These are phyloP conservation scores for Zapornia atra DNA, from an alignment of 2,113 vertebrate species.

Conservation along the genomic window DNA sequence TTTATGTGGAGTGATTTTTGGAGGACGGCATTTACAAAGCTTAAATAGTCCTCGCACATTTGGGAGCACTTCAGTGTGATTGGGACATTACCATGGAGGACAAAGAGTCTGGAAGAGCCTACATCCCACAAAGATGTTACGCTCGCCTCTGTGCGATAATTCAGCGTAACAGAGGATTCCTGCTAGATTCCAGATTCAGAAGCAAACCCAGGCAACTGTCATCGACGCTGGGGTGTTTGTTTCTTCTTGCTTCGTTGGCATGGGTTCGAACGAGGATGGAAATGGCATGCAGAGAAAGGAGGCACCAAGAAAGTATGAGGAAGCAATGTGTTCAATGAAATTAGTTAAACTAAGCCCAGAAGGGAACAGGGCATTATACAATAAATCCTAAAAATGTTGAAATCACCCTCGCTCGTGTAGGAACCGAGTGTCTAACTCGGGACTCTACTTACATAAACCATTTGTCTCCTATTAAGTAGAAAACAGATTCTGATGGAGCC, in stretches of 20 bases:
- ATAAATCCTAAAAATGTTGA: background rate
- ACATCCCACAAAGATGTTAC: constrained; percentile 23
- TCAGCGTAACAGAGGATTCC: constrained; percentile 38
- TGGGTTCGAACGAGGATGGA: background rate
- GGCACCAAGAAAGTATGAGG: background rate
- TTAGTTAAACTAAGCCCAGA: background rate
- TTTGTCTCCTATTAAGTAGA: constrained; percentile 48
- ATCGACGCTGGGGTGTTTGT: background rate
- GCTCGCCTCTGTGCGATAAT: background rate
- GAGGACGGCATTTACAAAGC: constrained; percentile 71
- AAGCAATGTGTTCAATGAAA: background rate
- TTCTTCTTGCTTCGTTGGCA: background rate
- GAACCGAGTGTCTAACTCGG: background rate
- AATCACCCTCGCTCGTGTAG: background rate
- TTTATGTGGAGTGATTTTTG: constrained; percentile 74
- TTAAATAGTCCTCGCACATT: constrained; percentile 69
- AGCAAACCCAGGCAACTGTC: constrained; percentile 18
- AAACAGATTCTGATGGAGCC: constrained; percentile 55
- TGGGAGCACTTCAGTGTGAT: constrained; percentile 72
- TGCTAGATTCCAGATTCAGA: constrained; percentile 47
- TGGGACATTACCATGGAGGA: constrained; percentile 66
- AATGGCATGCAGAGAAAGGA: background rate
- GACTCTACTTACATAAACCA: background rate
- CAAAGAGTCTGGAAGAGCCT: constrained; percentile 62
- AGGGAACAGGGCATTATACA: background rate